Evolutionary conservation across 2,888 invertebrate species (phyloP).

Genomic region (Ochropleura leucogaster): DNA sequence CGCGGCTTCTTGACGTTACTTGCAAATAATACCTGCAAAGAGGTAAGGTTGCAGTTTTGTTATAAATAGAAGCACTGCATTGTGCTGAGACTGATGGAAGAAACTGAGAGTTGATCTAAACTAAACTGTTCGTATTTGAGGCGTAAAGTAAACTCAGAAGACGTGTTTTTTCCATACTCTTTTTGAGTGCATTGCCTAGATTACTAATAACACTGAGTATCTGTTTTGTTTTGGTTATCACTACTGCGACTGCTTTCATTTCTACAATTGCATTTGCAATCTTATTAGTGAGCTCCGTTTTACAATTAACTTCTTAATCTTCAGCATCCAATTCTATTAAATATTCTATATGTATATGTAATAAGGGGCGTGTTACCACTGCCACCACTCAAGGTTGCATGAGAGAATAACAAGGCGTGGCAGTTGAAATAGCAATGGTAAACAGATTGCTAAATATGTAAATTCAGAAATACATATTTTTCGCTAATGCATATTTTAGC

Average conservation of each 20-base stretch:
- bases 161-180: not conserved
- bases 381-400: constrained; percentile 17
- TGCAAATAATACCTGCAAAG: constrained; percentile 53
- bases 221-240: not conserved
- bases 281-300: not conserved
- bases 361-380: not conserved
- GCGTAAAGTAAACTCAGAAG: constrained; percentile 13
- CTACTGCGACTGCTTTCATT: constrained; percentile 3
- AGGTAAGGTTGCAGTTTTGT: constrained; percentile 58
- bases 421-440: constrained; percentile 20
- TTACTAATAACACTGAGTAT: not conserved
- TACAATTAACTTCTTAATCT: not conserved
- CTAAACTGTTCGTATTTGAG: constrained; percentile 21
- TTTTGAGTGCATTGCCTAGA: not conserved
- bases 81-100: constrained; percentile 8
- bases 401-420: constrained; percentile 10
- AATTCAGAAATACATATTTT: constrained; percentile 19
- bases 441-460: constrained; percentile 30
- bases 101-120: constrained; percentile 20
- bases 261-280: not conserved
- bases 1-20: constrained; percentile 73
- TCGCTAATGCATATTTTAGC: constrained; percentile 33
- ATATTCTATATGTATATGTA: too few relatives aligned
- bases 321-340: not conserved
- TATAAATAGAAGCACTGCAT: constrained; percentile 19